Evolutionary conservation across 92 coral and sea anemone species (phyloP).

Genomic region (Epizoanthus scotinus): DNA sequence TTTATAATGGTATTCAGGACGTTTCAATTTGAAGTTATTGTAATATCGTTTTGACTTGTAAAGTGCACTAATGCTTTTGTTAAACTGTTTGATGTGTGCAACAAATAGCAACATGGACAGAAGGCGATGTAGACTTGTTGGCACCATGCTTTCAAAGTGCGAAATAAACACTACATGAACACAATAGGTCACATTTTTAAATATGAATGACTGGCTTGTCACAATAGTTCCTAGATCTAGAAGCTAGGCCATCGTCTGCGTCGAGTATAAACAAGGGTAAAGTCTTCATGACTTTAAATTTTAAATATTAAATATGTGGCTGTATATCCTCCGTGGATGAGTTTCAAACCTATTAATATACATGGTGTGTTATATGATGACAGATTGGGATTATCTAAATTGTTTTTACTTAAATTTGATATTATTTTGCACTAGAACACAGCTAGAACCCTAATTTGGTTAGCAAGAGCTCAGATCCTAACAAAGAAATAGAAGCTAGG

Average conservation of each 20-base stretch:
- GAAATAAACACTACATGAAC: not conserved
- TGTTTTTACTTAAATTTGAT: too few species aligned
- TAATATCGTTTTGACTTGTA: slow-evolving; percentile 16
- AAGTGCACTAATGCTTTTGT: not conserved
- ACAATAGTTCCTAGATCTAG: not conserved
- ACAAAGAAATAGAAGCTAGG: too few species aligned
- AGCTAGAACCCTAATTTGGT: too few species aligned
- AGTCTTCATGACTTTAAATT: too few species aligned
- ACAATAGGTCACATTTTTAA: slow-evolving; percentile 11
- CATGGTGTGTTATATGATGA: too few species aligned
- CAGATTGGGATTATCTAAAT: too few species aligned
- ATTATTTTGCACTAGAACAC: too few species aligned
- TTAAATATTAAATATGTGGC: too few species aligned
- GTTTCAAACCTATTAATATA: too few species aligned
- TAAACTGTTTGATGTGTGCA: not conserved
- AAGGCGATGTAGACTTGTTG: not conserved
- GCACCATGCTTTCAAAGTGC: slow-evolving; percentile 18
- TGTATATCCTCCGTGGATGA: too few species aligned
- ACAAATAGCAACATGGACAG: not conserved
- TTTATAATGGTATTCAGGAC: not conserved
- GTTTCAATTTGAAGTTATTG: not conserved
- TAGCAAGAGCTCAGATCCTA: too few species aligned
- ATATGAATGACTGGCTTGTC: not conserved
- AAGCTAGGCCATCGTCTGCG: not conserved
- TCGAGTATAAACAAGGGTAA: too few species aligned